Conservation (phyloP, 2,888 invertebrate genomes). For the Caenorhabditis angaria region DNA sequence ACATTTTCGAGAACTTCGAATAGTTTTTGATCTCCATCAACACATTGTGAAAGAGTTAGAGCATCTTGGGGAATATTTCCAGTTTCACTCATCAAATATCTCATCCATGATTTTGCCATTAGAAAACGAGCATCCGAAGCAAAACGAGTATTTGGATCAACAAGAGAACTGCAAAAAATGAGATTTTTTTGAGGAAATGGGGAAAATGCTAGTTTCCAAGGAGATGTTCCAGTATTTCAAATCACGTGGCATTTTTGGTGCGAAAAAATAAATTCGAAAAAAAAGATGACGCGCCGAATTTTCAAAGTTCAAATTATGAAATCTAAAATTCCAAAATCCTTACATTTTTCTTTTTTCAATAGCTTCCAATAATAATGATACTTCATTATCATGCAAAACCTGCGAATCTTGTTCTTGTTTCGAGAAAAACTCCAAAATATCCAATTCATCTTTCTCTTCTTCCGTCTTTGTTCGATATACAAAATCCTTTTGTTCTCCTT, state of each 20-base stretch:
- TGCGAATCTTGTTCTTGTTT: slow-evolving; percentile 31
- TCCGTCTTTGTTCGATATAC: slow-evolving; percentile 59
- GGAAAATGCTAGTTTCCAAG: not conserved
- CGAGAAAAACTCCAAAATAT: slow-evolving; percentile 46
- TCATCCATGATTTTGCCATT: slow-evolving; percentile 50
- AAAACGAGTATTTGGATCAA: slow-evolving; percentile 20
- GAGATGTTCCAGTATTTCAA: no score
- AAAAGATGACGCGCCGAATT: no score
- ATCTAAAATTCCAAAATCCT: not conserved
- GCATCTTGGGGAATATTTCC: slow-evolving; percentile 24
- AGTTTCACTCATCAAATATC: slow-evolving; percentile 45
- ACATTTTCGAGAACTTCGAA: no score
- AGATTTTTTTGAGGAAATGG: no score
- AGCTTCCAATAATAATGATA: slow-evolving; percentile 45
- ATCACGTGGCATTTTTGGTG: no score
- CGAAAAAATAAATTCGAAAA: slow-evolving; percentile 4
- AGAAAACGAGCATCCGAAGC: slow-evolving; percentile 28
- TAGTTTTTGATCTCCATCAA: slow-evolving; percentile 36
- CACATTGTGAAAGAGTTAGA: slow-evolving; percentile 11
- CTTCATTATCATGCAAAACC: slow-evolving; percentile 37
- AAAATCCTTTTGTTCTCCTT: slow-evolving; percentile 56
- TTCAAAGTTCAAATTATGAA: no score
- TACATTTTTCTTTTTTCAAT: slow-evolving; percentile 17
- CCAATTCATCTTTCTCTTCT: slow-evolving; percentile 57
- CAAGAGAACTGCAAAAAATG: slow-evolving; percentile 14